Percentiles rank a stretch among this genome's conserved stretches.
Evolutionary conservation across 2,113 vertebrate genomes (phyloP).

Genomic region (Pluvialis apricaria): DNA sequence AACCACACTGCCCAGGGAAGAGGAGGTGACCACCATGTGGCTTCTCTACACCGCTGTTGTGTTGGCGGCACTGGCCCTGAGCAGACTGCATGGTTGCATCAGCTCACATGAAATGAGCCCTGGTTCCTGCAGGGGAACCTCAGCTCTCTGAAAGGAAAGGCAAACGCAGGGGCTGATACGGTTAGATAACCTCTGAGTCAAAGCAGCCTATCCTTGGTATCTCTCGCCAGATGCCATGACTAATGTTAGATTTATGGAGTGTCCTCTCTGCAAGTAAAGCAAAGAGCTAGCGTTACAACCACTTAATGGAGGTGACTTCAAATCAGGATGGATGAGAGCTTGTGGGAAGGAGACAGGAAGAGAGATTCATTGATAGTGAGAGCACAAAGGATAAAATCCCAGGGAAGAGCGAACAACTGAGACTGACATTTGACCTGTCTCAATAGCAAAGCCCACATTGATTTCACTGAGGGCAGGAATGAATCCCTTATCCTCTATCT

Average conservation of each 20-base stretch:
- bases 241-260: constrained; percentile 65
- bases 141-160: not conserved
- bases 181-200: constrained; percentile 55
- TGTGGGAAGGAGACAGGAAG: constrained; percentile 38
- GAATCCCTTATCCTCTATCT: constrained; percentile 40
- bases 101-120: constrained; percentile 24
- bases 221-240: constrained; percentile 32
- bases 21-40: not conserved
- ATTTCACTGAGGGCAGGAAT: not conserved
- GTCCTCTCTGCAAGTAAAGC: constrained; percentile 41
- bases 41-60: fast-evolving
- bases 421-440: constrained; percentile 54
- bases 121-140: not conserved
- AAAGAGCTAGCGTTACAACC: constrained; percentile 11
- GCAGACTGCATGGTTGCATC: not conserved
- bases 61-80: not conserved
- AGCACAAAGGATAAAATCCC: constrained; percentile 57
- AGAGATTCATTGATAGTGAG: constrained; percentile 44
- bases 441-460: constrained; percentile 26
- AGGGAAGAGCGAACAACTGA: constrained; percentile 19
- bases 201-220: constrained; percentile 40
- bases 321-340: constrained; percentile 62
- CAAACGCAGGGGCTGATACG: not conserved
- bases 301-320: constrained; percentile 57
- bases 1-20: not conserved